A percentile compares a stretch with the other conserved stretches of the same genome.
phyloP scores from a whole-genome alignment of 2,888 invertebrate genomes.

The Synergus japonicus region DNA sequence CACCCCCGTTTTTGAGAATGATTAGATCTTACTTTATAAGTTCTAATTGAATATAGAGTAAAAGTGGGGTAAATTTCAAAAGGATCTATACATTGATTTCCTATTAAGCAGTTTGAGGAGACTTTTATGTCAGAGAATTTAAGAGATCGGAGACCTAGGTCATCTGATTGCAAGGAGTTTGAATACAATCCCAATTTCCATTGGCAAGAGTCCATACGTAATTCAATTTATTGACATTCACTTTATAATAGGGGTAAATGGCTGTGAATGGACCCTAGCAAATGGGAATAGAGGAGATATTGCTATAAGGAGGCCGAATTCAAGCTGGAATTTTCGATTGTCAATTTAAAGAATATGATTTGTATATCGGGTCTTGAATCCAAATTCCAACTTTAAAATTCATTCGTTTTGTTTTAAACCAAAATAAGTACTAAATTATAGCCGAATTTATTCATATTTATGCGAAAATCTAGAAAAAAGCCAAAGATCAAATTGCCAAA shows the following conservation, averaged over 20 bases:
- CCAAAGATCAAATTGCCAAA: no score
- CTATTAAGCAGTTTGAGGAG: background rate
- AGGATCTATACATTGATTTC: background rate
- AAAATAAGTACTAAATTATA: no score
- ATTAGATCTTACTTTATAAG: background rate
- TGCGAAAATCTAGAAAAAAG: no score
- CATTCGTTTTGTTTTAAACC: no score
- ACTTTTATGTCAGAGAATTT: background rate
- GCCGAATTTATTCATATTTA: no score
- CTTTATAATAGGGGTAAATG: constrained; percentile 13
- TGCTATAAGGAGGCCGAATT: background rate
- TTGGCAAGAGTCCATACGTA: constrained; percentile 20
- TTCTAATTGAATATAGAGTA: background rate
- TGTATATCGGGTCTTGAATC: no score
- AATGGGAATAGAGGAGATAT: background rate
- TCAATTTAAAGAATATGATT: no score
- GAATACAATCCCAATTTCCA: constrained; percentile 26
- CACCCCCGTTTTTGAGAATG: no score
- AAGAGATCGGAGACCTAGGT: background rate
- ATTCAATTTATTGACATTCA: constrained; percentile 34
- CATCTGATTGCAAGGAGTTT: constrained; percentile 12
- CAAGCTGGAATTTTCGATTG: no score
- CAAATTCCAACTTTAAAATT: no score
- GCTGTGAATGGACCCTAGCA: background rate
- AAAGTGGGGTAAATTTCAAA: background rate